Percentiles rank a stretch among this genome's conserved stretches.
Conservation (phyloP, 1,140 invertebrate species). For the Metaphire vulgaris region DNA sequence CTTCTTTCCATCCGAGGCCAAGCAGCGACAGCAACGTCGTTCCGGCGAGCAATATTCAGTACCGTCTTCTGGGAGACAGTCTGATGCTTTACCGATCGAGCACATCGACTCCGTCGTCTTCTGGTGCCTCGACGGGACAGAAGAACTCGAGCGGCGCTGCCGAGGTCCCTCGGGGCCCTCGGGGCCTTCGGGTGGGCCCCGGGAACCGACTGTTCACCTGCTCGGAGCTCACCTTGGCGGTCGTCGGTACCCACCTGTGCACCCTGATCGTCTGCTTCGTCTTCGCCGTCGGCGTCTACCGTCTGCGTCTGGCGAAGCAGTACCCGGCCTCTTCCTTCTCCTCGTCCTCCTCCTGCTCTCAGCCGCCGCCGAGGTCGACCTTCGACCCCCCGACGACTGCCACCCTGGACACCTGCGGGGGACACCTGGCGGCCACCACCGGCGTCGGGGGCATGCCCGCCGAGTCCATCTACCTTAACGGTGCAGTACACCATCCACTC, state of each 20-base stretch:
- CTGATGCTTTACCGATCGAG: not conserved
- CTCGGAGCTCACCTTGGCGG: conserved; percentile 45
- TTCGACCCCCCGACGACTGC: no score
- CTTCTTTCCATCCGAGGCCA: not conserved
- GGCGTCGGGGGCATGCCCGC: no score
- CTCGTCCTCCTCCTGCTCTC: no score
- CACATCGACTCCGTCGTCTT: not conserved
- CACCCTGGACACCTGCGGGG: not conserved
- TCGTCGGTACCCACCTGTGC: conserved; percentile 48
- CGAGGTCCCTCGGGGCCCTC: not conserved
- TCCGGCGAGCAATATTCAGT: not conserved
- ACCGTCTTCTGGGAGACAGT: not conserved
- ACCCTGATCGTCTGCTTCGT: conserved; percentile 46
- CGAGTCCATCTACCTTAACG: not conserved
- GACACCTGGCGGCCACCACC: not conserved
- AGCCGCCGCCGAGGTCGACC: not conserved
- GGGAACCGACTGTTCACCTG: conserved; percentile 35
- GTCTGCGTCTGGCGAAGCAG: not conserved
- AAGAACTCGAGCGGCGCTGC: not conserved
- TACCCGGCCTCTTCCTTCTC: no score
- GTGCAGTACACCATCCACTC: not conserved
- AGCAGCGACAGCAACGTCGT: not conserved
- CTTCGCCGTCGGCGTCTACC: conserved; percentile 17
- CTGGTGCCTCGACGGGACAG: not conserved
- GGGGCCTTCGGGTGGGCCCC: no score